Evolutionary conservation across 2,797 vertebrate species (phyloP), one percentile per base, ranked within the genome.

Genomic region (Taeniopygia guttata): DNA sequence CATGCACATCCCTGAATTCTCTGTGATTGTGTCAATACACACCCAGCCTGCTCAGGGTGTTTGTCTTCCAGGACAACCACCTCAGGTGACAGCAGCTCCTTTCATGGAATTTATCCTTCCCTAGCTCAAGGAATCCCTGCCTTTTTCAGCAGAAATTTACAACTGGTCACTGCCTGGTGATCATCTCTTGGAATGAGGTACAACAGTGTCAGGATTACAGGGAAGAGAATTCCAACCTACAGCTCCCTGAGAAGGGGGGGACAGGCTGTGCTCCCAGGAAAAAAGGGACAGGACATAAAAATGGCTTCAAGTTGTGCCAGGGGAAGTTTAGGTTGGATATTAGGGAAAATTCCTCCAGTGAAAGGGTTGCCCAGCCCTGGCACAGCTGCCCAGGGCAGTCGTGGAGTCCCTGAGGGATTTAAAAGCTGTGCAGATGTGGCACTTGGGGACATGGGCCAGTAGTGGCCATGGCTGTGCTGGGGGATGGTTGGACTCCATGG

Each of bases 1-100:
- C 21, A 2, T 25, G 51, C 16, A 12, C 14, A 34, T 5, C 40
- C 42, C 30, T 0, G 0, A 54, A 21, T 30, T 21, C 73, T n/a
- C 72, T 21, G n/a, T 6, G 63, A 29, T 1, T 19, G n/a, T 0
- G 0, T 2, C 0, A 1, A 36, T 13, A 10, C 54, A 45, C 25
- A 18, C 25, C 22, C 32, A 25, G 32, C 7, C 9, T 13, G 10
- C 15, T 42, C 0, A 0, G 1, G 7, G 16, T 29, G 27, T 25
- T 62, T 10, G 6, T 3, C 38, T 5, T 11, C 43, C 30, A 60
- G 23, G 63, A 21, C 52, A 67, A 30, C 22, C 62, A 45, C 2
- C 30, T 10, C 27, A 10, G 25, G 46, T 20, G 70, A 54, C 66
- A 90, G 15, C 2, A 4, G 12, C 66, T 70, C 75, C 83, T 63